Base-by-base conservation (phyloP, 2,113 vertebrate species). In the Chaetorhynchus papuensis region DNA sequence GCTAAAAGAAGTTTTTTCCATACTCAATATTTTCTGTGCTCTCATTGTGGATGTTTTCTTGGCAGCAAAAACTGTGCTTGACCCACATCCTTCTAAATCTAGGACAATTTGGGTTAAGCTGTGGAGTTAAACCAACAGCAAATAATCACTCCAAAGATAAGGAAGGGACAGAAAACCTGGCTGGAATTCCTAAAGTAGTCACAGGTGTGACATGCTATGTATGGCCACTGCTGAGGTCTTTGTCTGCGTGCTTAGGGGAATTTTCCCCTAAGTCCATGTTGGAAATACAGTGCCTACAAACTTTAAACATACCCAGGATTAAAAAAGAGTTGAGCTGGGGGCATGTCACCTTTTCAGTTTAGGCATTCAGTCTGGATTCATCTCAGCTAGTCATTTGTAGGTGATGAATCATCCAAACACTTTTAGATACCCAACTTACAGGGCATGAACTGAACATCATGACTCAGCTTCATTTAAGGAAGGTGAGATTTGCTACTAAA, bases 211-310 rank as follows among this genome's bases (percentile, higher is more conserved):
- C 31, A 56, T 33, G 16, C 8, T 35, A 11, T 47, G 8, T 65
- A 59, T 39, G 23, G 41, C 24, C 17, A 37, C n/a, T 2, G 1
- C 35, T 71, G 49, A 83, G 22, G 26, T 65, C 5, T 68, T 92
- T 53, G n/a, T 69, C 11, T 23, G 44, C 0, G 0, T 21, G 7
- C 27, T n/a, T 37, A 15, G 22, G 21, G n/a, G 14, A 72, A 47
- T 50, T 87, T 72, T 69, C 6, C 23, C 16, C 3, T 13, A 20
- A 13, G 13, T 30, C 15, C 45, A 1, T 31, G 13, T 14, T n/a
- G 19, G 41, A 87, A 94, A 87, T 2, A 7, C 1, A 27, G 11
- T 26, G 27, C 10, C 50, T 49, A 35, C 5, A 65, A 42, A 81
- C 3, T 74, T 60, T 9, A 56, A 61, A 61, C 10, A n/a, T 9